Conservation (phyloP, 2,888 invertebrate species). For the Eurytoma adleriae region DNA sequence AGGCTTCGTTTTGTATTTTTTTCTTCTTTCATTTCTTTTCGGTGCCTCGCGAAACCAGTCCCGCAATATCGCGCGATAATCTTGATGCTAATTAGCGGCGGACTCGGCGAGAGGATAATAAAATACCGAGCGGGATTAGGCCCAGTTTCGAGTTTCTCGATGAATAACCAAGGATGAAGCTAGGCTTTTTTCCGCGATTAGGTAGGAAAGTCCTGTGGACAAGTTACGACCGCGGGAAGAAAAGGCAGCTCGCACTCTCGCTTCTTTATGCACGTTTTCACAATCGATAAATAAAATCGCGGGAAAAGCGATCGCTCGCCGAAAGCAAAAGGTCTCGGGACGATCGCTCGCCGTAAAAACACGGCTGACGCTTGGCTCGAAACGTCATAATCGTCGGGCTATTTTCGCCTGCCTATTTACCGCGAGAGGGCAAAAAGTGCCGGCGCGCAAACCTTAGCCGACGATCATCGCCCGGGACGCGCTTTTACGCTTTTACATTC, state of each 20-base stretch:
- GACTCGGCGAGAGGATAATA: neutral
- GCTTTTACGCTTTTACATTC: conserved; percentile 32
- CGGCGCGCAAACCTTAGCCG: neutral
- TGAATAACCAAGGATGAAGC: neutral
- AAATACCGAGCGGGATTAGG: too few species aligned
- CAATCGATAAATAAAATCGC: neutral
- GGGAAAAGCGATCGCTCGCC: conserved; percentile 2
- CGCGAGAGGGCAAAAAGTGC: neutral
- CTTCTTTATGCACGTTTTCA: too few species aligned
- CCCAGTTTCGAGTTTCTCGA: too few species aligned
- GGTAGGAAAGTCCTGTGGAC: too few species aligned
- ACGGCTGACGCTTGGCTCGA: conserved; percentile 9
- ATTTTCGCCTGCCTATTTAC: conserved; percentile 19
- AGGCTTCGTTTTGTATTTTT: neutral
- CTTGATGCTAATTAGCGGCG: neutral
- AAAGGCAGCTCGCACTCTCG: too few species aligned
- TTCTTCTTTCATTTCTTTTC: neutral
- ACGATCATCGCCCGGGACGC: conserved; percentile 6
- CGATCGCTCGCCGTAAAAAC: conserved; percentile 2
- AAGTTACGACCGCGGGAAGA: too few species aligned
- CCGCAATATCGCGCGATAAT: conserved; percentile 16
- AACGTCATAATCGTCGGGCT: conserved; percentile 34
- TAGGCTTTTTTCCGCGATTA: too few species aligned
- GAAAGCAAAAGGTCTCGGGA: conserved; percentile 23
- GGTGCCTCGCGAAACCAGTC: neutral